Base-by-base conservation (phyloP, 2,888 invertebrate species). In the Leuctra nigra region DNA sequence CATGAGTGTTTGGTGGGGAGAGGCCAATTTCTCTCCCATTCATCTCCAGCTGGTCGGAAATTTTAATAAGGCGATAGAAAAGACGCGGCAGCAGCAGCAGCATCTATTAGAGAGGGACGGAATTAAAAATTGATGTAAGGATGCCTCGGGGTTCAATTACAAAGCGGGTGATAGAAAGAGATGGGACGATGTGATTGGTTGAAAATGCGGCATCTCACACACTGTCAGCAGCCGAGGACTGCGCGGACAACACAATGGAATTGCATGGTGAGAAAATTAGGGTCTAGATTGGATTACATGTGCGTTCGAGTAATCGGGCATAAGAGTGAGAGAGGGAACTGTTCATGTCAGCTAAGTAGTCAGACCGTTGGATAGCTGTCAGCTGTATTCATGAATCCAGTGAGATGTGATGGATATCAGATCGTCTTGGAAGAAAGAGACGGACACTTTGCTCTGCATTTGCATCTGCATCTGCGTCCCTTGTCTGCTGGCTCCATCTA, bases 41-140 rank as follows among this genome's bases (percentile, higher is more conserved):
- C 72, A 72, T 69, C 69, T 70, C 70, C 73, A 72, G 70, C 71
- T 72, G 73, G 70, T 72, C 68, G 73, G 72, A 74, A 74, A 74
- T 75, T 74, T 74, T 74, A 75, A 74, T 75, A 74, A 74, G 73
- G 71, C 69, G 68, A 68, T 68, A 18, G 50, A 50, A 35, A 35
- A 50, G 50, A 35, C 33, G 36, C 33, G 18, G n/a, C n/a, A n/a
- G n/a, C n/a, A n/a, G n/a, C n/a, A n/a, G n/a, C n/a, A 11, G 50
- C 20, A 33, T 6, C 41, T 35, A 35, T 50, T 35, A 9, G 50
- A 50, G 20, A 11, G 50, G 35, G 50, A 50, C 2, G 50, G 20
- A 33, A 35, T 35, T 33, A 50, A 29, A 50, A 35, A 50, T 18
- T 44, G 44, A 44, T 44, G 44, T 44, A 23, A 20, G 44, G 22